A percentile compares a stretch with the other conserved stretches of the same genome.
Conservation (phyloP, 2,797 vertebrate species). For the Pangasius macronema region DNA sequence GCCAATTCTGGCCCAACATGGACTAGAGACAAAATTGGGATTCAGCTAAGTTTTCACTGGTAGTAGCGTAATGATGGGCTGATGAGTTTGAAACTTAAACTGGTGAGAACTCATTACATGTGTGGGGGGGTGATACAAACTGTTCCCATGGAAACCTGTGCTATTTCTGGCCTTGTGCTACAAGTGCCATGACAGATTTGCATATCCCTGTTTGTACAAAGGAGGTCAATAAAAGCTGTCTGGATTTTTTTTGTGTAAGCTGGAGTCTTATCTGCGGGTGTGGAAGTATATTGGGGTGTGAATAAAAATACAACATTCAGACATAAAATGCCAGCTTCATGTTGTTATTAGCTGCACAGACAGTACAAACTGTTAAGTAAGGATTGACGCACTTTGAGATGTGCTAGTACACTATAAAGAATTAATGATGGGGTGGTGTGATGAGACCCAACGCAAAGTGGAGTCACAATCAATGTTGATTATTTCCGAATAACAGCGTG, state of each 20-base stretch:
- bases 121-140: neutral
- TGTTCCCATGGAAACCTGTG: slow-evolving; percentile 62
- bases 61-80: neutral
- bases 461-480: neutral
- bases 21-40: neutral
- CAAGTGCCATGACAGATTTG: slow-evolving; percentile 53
- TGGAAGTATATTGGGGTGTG: neutral
- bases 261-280: slow-evolving; percentile 27
- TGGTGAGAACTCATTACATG: neutral
- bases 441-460: neutral
- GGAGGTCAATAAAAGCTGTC: slow-evolving; percentile 31
- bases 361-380: neutral
- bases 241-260: neutral
- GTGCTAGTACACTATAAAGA: neutral
- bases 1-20: neutral
- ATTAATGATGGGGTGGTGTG: neutral
- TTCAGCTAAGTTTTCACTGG: neutral
- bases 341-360: neutral
- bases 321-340: neutral
- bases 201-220: slow-evolving; percentile 53
- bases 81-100: slow-evolving; percentile 1
- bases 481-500: neutral
- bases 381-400: neutral
- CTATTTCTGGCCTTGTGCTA: slow-evolving; percentile 56
- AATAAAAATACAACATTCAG: slow-evolving; percentile 4